Evolutionary conservation across 2,113 vertebrate species (phyloP).

Genomic region (Prunella himalayana): DNA sequence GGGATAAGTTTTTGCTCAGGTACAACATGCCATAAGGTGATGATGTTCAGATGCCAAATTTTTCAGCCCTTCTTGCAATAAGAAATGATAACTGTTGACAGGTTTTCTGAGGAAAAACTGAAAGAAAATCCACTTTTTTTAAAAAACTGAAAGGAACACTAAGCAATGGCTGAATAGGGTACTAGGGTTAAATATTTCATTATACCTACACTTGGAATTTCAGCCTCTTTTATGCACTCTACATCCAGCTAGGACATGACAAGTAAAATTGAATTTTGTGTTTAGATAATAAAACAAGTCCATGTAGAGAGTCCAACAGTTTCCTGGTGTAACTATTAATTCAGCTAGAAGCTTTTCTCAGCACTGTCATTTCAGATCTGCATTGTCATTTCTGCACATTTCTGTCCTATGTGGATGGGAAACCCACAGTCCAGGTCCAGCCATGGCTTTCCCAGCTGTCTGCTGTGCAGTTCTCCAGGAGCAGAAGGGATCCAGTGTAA

Average conservation of each 20-base stretch:
- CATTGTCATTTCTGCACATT: background rate
- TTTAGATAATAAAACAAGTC: background rate
- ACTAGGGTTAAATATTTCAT: background rate
- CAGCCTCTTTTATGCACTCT: background rate
- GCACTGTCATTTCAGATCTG: background rate
- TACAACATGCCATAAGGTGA: background rate
- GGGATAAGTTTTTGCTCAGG: background rate
- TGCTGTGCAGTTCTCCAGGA: background rate
- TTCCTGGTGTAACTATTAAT: background rate
- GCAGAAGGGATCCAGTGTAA: background rate
- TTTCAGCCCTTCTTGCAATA: background rate
- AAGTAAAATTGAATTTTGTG: background rate
- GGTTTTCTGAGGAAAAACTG: background rate
- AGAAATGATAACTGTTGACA: background rate
- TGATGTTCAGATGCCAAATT: background rate
- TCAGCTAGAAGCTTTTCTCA: background rate
- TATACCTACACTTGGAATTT: background rate
- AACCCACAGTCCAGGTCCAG: background rate
- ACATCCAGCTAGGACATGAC: background rate
- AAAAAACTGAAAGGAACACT: background rate
- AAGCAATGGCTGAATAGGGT: background rate
- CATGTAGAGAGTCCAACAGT: background rate
- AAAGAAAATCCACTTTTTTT: background rate
- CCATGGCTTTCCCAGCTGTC: background rate
- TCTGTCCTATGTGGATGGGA: background rate